These are phyloP conservation scores for Cliona cf. orientalis DNA, from an alignment of 37 sponge, comb jelly and placozoan species.

Conservation along the genomic window DNA sequence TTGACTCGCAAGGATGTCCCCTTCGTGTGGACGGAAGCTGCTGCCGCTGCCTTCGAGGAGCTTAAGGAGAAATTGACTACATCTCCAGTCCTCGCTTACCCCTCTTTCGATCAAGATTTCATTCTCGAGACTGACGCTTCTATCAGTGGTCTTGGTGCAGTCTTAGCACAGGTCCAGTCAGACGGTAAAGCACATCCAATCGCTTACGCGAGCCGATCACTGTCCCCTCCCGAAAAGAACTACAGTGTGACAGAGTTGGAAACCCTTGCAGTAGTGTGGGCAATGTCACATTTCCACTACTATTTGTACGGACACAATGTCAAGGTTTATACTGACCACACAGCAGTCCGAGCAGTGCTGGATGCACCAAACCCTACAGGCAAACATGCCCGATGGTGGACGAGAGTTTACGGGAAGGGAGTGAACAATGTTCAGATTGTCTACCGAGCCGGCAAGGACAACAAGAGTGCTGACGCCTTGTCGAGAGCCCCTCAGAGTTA, in stretches of 20 bases:
- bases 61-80: not conserved
- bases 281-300: constrained; percentile 1
- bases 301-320: constrained; percentile 20
- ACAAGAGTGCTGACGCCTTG: constrained; percentile 52
- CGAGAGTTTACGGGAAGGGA: constrained; percentile 27
- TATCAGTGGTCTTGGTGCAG: constrained; percentile 6
- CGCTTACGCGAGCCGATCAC: constrained; percentile 27
- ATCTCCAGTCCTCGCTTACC: constrained; percentile 18
- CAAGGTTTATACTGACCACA: constrained; percentile 35
- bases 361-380: constrained; percentile 44
- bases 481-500: constrained; percentile 21
- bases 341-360: constrained; percentile 65
- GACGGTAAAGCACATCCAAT: constrained; percentile 3
- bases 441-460: constrained; percentile 39
- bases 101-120: constrained; percentile 24
- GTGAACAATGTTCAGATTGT: constrained; percentile 6
- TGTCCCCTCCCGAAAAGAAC: constrained; percentile 19
- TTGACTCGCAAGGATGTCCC: constrained; percentile 13
- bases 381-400: constrained; percentile 70
- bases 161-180: constrained; percentile 8
- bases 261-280: constrained; percentile 39
- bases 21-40: constrained; percentile 26
- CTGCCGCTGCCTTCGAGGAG: constrained; percentile 6
- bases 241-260: constrained; percentile 2
- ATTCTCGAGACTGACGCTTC: not conserved